Evolutionary conservation across 1,140 invertebrate species (phyloP).

Genomic region (Heliconius eleuchia): DNA sequence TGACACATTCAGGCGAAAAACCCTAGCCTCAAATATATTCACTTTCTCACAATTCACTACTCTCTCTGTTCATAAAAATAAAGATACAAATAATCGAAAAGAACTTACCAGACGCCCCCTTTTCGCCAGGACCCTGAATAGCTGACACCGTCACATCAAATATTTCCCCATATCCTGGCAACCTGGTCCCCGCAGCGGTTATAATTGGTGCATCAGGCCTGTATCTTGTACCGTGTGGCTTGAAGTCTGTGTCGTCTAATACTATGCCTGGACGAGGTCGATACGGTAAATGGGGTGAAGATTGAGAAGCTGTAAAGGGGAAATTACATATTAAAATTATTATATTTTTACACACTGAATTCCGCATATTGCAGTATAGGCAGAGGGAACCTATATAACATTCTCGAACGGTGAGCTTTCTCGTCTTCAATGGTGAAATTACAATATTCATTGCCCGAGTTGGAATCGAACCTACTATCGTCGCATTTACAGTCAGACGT

Average conservation of each 20-base stretch:
- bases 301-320: constrained; percentile 55
- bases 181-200: constrained; percentile 63
- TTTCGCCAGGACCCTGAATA: constrained; percentile 89
- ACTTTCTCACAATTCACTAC: no score
- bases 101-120: constrained; percentile 47
- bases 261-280: constrained; percentile 90
- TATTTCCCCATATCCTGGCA: constrained; percentile 86
- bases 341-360: neutral
- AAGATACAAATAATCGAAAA: neutral
- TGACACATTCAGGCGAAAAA: no score
- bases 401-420: no score
- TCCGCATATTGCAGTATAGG: neutral
- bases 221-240: constrained; percentile 81
- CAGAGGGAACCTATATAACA: neutral
- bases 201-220: constrained; percentile 60
- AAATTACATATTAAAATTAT: neutral
- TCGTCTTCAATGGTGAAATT: neutral
- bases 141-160: constrained; percentile 94
- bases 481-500: no score
- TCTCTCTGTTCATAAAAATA: neutral
- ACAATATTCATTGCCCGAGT: neutral
- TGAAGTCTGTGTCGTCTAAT: constrained; percentile 90
- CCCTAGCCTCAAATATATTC: no score
- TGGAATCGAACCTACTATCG: neutral
- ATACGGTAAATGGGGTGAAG: constrained; percentile 80